These are phyloP conservation scores for Emydocephalus ijimae DNA, from an alignment of 2,113 vertebrate genomes.

Conservation along the genomic window DNA sequence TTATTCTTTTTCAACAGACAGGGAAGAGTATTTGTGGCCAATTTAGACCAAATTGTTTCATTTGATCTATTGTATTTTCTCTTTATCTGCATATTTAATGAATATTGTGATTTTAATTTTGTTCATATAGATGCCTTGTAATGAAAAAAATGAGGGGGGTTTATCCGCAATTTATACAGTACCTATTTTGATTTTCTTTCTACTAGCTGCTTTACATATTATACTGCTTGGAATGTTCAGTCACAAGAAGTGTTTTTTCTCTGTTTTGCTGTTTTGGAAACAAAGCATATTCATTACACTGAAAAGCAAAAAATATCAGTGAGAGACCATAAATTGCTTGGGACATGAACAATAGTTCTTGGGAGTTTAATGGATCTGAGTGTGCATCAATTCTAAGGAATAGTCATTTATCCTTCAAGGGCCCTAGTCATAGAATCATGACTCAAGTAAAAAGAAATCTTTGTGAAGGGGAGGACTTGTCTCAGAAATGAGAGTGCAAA, in stretches of 20 bases:
- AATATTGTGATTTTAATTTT: neutral
- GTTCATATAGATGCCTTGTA: neutral
- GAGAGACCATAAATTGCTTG: neutral
- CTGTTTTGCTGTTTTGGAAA: neutral
- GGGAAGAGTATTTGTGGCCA: neutral
- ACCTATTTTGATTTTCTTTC: neutral
- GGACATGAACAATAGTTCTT: neutral
- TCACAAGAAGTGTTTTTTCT: neutral
- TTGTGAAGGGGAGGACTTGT: neutral
- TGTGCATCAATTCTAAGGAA: neutral
- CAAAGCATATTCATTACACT: neutral
- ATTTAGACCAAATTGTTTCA: neutral
- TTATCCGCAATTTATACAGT: neutral
- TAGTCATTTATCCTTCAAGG: neutral
- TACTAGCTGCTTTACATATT: neutral
- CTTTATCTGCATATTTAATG: neutral
- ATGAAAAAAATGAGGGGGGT: neutral
- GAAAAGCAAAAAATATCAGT: neutral
- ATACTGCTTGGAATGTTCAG: neutral
- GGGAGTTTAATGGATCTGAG: neutral
- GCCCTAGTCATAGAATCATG: neutral
- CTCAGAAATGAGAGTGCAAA: neutral
- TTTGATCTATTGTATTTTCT: neutral
- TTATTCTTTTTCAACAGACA: neutral
- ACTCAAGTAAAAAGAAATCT: neutral